Percentiles rank a stretch among this genome's conserved stretches.
Conservation (phyloP, 2,113 vertebrate genomes). For the Urocolius indicus region DNA sequence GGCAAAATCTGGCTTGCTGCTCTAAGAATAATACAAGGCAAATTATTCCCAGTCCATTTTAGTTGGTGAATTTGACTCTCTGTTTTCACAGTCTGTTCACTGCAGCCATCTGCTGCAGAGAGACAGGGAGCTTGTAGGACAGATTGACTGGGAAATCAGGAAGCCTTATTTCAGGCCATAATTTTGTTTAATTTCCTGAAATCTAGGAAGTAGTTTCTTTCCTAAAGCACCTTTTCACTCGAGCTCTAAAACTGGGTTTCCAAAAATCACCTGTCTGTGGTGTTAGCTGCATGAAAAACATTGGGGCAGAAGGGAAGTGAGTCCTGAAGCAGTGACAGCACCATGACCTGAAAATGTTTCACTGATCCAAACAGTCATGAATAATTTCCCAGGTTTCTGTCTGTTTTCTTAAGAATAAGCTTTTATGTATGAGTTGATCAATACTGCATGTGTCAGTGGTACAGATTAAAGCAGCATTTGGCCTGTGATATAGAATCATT, state of each 20-base stretch:
- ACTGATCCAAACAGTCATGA: background rate
- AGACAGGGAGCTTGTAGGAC: conserved; percentile 17
- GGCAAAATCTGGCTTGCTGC: background rate
- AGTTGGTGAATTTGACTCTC: conserved; percentile 5
- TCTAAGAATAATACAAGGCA: conserved; percentile 35
- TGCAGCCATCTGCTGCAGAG: conserved; percentile 41
- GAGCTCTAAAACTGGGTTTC: background rate
- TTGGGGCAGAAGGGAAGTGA: accelerated
- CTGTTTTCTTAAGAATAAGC: background rate
- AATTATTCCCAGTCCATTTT: conserved; percentile 47
- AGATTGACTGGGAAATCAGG: conserved; percentile 1
- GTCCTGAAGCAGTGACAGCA: background rate
- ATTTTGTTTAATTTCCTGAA: conserved; percentile 3
- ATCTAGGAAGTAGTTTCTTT: background rate
- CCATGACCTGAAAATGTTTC: background rate
- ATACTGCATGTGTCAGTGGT: background rate
- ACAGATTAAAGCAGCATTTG: background rate
- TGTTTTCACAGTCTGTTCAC: conserved; percentile 47
- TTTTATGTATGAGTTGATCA: background rate
- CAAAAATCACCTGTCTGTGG: background rate
- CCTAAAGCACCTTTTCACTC: background rate
- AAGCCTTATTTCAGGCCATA: background rate
- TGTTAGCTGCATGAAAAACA: background rate
- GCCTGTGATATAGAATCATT: background rate
- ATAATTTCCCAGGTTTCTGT: background rate